phyloP scores from a whole-genome alignment of 2,113 vertebrate species.

The Megaleporinus macrocephalus region DNA sequence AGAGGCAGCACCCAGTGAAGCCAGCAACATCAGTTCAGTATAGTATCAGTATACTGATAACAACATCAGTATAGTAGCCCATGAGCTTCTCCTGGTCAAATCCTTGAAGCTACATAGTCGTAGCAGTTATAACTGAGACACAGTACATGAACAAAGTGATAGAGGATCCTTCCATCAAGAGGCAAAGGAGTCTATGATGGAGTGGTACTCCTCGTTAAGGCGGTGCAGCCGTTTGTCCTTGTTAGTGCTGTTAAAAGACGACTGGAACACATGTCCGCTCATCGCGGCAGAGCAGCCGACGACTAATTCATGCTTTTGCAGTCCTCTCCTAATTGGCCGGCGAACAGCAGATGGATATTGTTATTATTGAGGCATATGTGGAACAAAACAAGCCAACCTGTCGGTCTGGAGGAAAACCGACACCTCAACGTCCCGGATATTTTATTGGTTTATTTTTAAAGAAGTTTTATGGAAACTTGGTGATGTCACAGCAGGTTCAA shows the following conservation, averaged over 20 bases:
- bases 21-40: too few relatives aligned
- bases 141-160: neutral
- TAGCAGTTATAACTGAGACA: neutral
- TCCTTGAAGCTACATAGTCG: too few relatives aligned
- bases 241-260: neutral
- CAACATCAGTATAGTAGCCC: too few relatives aligned
- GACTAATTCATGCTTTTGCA: neutral
- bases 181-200: neutral
- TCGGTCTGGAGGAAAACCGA: too few relatives aligned
- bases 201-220: neutral
- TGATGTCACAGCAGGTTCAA: too few relatives aligned
- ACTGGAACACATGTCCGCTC: neutral
- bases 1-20: too few relatives aligned
- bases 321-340: neutral
- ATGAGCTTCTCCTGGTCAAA: too few relatives aligned
- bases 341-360: neutral
- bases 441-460: too few relatives aligned
- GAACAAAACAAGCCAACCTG: neutral
- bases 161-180: neutral
- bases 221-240: neutral
- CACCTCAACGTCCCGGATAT: too few relatives aligned
- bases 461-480: too few relatives aligned
- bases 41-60: too few relatives aligned
- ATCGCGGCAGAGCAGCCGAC: neutral
- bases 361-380: neutral